These are phyloP conservation scores for Equus quagga DNA, from an alignment of 2,113 vertebrate species.

Conservation along the genomic window DNA sequence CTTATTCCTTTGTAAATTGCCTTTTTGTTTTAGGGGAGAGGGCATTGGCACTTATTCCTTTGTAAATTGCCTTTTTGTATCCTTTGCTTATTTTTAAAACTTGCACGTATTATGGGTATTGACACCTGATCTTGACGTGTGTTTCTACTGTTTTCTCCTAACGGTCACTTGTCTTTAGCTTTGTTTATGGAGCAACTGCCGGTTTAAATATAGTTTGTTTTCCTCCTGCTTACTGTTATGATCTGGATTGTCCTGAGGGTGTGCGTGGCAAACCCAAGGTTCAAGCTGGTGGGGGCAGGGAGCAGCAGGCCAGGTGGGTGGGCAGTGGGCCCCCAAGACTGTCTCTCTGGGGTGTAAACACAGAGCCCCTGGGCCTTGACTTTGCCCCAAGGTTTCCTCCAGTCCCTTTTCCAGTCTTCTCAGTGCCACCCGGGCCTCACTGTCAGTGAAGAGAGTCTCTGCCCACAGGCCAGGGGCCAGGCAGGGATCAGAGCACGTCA, in stretches of 20 bases:
- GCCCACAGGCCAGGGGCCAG: not conserved
- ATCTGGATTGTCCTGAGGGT: conserved; percentile 12
- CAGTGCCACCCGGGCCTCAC: not conserved
- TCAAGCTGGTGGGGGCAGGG: not conserved
- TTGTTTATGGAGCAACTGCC: conserved; percentile 75
- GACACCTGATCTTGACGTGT: not conserved
- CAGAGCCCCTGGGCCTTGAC: not conserved
- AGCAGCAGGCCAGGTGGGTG: not conserved
- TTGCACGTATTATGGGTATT: not conserved
- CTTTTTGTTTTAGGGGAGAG: not conserved
- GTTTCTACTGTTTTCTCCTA: conserved; percentile 31
- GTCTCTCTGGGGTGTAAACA: not conserved
- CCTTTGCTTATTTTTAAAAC: conserved; percentile 15
- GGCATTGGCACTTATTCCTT: not conserved
- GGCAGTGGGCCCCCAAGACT: not conserved
- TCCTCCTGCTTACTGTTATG: conserved; percentile 49
- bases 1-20: not conserved
- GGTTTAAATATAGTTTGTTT: conserved; percentile 84
- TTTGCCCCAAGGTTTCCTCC: not conserved
- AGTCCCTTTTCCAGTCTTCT: not conserved
- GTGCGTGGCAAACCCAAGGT: conserved; percentile 53
- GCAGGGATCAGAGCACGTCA: not conserved
- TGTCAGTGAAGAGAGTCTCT: not conserved
- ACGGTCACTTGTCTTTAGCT: conserved; percentile 64
- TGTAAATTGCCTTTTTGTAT: not conserved